Evolutionary conservation across 2,797 vertebrate species (phyloP).

Genomic region (Cyclopterus lumpus): DNA sequence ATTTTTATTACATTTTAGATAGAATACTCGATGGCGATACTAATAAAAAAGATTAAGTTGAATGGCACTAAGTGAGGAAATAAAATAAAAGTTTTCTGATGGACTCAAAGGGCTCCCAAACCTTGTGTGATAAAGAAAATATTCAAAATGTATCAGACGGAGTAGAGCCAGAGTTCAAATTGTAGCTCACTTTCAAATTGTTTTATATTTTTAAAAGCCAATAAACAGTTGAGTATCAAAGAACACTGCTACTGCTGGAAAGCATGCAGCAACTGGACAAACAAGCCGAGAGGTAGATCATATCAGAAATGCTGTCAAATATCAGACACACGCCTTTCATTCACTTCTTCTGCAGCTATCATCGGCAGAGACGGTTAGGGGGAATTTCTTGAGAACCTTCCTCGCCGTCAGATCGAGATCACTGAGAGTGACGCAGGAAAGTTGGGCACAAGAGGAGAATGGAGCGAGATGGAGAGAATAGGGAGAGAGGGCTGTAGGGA

Average conservation of each 20-base stretch:
- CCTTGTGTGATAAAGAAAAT: not conserved
- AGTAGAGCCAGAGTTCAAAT: not conserved
- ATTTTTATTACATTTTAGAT: constrained; percentile 36
- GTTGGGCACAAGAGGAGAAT: constrained; percentile 13
- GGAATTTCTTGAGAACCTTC: not conserved
- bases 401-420: constrained; percentile 1
- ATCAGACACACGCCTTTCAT: not conserved
- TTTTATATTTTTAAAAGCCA: not conserved
- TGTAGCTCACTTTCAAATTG: too few relatives aligned
- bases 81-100: constrained; percentile 8
- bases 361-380: not conserved
- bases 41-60: constrained; percentile 29
- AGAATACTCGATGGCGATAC: not conserved
- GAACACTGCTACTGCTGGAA: not conserved
- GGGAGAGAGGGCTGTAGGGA: constrained; percentile 28
- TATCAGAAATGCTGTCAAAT: constrained; percentile 27
- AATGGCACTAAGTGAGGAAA: constrained; percentile 1
- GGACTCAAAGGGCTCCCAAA: not conserved
- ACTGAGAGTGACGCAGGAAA: constrained; percentile 35
- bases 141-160: constrained; percentile 14
- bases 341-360: not conserved
- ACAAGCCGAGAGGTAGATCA: not conserved
- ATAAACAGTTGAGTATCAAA: not conserved
- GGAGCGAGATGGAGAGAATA: constrained; percentile 14
- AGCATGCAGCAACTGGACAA: not conserved